phyloP scores from a whole-genome alignment of 1,140 invertebrate species.

The Wiebesia pumilae region DNA sequence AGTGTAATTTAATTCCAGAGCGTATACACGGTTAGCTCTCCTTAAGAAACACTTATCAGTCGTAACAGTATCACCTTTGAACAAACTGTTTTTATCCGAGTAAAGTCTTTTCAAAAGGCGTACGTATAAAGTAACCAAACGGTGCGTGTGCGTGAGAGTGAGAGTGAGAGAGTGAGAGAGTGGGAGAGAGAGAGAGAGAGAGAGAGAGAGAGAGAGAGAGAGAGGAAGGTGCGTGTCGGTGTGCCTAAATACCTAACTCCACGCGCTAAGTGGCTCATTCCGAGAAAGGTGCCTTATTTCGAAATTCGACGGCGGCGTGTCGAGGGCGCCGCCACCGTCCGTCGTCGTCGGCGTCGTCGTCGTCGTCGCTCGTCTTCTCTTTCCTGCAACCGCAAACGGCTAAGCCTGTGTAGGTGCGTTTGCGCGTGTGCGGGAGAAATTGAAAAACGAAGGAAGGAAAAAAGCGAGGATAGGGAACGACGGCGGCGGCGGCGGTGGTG shows the following conservation, averaged over 20 bases:
- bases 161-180: slow-evolving; percentile 9
- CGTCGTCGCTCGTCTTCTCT: neutral
- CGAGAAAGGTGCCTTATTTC: slow-evolving; percentile 62
- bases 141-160: neutral
- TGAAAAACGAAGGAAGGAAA: slow-evolving; percentile 47
- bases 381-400: slow-evolving; percentile 44
- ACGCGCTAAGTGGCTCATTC: slow-evolving; percentile 56
- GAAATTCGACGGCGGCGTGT: slow-evolving; percentile 56
- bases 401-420: neutral
- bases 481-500: slow-evolving; percentile 7
- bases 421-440: slow-evolving; percentile 25
- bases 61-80: slow-evolving; percentile 25
- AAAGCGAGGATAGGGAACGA: slow-evolving; percentile 13
- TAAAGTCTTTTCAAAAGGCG: slow-evolving; percentile 29
- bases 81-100: slow-evolving; percentile 21
- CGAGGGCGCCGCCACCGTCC: slow-evolving; percentile 53
- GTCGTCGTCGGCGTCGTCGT: too few species aligned
- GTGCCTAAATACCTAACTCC: slow-evolving; percentile 51
- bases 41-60: slow-evolving; percentile 29
- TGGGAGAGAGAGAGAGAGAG: neutral
- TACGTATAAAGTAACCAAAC: neutral
- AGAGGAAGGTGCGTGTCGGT: slow-evolving; percentile 44
- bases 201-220: slow-evolving; percentile 11
- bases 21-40: slow-evolving; percentile 18
- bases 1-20: slow-evolving; percentile 18